Evolutionary conservation across 1,140 invertebrate species (phyloP).

Genomic region (Pseudomyrmex gracilis): DNA sequence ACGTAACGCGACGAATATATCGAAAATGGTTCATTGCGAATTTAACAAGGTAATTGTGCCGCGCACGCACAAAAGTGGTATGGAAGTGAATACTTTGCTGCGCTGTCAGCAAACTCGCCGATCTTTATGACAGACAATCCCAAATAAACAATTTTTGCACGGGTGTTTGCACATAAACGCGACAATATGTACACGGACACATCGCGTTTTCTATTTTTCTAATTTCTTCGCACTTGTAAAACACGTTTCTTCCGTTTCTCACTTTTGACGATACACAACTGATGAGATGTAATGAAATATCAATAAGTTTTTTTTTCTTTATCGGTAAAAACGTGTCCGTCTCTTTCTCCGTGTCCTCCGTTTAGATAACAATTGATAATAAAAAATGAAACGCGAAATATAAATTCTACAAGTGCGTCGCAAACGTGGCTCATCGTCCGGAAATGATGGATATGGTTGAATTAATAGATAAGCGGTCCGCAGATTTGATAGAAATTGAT

Average conservation of each 20-base stretch:
- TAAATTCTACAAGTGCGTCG: background rate
- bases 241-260: background rate
- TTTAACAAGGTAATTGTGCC: conserved; percentile 43
- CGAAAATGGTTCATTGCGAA: conserved; percentile 41
- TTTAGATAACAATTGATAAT: background rate
- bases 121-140: conserved; percentile 9
- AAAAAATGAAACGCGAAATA: background rate
- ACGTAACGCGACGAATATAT: conserved; percentile 54
- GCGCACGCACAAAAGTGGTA: background rate
- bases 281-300: no score
- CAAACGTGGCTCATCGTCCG: conserved; percentile 16
- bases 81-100: conserved; percentile 1
- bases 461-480: conserved; percentile 43
- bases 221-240: no score
- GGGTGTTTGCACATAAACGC: background rate
- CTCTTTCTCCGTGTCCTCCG: no score
- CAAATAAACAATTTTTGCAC: conserved; percentile 9
- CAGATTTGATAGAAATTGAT: conserved; percentile 61
- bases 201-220: no score
- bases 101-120: background rate
- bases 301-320: no score
- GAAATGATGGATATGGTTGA: conserved; percentile 32
- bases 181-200: no score
- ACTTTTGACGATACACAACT: background rate
- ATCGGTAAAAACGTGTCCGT: no score